A percentile compares a stretch with the other conserved stretches of the same genome.
Conservation (phyloP, 1,140 invertebrate species). For the Drosophila sechellia region DNA sequence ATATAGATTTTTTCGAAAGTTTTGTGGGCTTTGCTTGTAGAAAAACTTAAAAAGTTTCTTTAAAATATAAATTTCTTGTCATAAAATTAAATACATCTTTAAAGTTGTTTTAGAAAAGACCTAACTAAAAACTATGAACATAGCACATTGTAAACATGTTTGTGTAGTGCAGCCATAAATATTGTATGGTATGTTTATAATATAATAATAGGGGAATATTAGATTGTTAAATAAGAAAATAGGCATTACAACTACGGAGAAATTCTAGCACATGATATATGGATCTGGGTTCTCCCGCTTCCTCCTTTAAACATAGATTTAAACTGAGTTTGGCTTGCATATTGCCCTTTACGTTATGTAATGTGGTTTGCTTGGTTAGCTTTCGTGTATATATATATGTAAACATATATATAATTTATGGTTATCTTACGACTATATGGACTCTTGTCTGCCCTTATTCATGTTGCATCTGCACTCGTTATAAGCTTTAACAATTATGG, state of each 20-base stretch:
- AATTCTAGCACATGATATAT: slow-evolving; percentile 58
- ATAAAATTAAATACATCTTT: slow-evolving; percentile 62
- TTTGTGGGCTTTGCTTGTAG: slow-evolving; percentile 73
- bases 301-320: slow-evolving; percentile 40
- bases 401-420: slow-evolving; percentile 52
- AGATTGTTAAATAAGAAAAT: slow-evolving; percentile 57
- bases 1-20: slow-evolving; percentile 53
- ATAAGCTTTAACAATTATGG: slow-evolving; percentile 72
- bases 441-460: slow-evolving; percentile 39
- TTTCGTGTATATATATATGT: slow-evolving; percentile 57
- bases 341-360: slow-evolving; percentile 54
- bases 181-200: slow-evolving; percentile 44
- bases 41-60: slow-evolving; percentile 68
- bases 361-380: slow-evolving; percentile 58
- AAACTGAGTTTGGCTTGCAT: slow-evolving; percentile 79
- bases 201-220: slow-evolving; percentile 54
- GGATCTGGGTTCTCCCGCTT: slow-evolving; percentile 33
- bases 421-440: slow-evolving; percentile 48
- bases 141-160: slow-evolving; percentile 71
- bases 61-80: slow-evolving; percentile 45
- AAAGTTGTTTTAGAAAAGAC: slow-evolving; percentile 50
- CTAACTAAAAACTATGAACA: slow-evolving; percentile 82
- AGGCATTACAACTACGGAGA: slow-evolving; percentile 39
- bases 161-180: slow-evolving; percentile 77
- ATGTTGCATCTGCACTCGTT: slow-evolving; percentile 50